These are phyloP conservation scores for Leptodactylus fuscus DNA, from an alignment of 2,113 vertebrate species.

Conservation along the genomic window DNA sequence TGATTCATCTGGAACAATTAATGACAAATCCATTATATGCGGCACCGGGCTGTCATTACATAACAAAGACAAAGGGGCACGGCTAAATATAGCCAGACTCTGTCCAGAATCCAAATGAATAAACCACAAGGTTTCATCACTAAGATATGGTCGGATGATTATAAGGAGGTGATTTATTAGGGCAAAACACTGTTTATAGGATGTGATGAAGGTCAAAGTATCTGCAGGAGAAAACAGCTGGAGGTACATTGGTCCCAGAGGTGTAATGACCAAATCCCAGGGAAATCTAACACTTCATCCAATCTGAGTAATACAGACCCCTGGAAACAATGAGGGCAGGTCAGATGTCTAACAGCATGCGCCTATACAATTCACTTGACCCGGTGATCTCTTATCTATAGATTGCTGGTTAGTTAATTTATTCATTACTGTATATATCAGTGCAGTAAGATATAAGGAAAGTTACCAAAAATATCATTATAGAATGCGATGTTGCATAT, in stretches of 20 bases:
- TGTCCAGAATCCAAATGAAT: neutral
- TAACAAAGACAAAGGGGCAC: constrained; percentile 38
- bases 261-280: neutral
- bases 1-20: constrained; percentile 17
- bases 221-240: neutral
- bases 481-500: neutral
- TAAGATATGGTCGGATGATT: neutral
- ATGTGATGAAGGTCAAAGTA: neutral
- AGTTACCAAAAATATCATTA: neutral
- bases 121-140: neutral
- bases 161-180: neutral
- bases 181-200: neutral
- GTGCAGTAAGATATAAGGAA: neutral
- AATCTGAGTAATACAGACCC: neutral
- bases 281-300: constrained; percentile 8
- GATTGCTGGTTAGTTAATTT: neutral
- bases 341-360: no score
- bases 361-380: no score
- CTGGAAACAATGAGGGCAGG: neutral
- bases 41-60: constrained; percentile 10
- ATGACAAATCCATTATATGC: constrained; percentile 19
- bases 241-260: neutral
- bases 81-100: neutral
- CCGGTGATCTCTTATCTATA: neutral
- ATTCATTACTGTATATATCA: no score